These are phyloP conservation scores for Nycticorax nycticorax DNA, from an alignment of 2,113 vertebrate genomes.

Conservation along the genomic window DNA sequence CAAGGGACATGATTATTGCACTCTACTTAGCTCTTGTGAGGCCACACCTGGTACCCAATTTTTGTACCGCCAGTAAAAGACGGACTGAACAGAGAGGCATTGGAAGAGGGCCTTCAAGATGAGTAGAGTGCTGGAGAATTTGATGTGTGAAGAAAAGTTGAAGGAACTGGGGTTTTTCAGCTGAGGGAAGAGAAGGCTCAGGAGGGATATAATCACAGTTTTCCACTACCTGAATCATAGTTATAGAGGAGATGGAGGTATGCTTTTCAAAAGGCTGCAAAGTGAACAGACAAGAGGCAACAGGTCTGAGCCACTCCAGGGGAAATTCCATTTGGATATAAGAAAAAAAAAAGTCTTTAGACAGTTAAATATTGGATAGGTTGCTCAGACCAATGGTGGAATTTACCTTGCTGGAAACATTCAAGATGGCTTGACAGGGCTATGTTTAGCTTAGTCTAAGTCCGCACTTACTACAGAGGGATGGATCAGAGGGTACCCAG, in stretches of 20 bases:
- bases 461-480: not conserved
- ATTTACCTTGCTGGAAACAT: not conserved
- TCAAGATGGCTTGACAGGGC: not conserved
- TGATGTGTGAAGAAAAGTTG: not conserved
- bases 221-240: not conserved
- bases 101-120: not conserved
- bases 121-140: not conserved
- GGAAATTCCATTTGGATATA: not conserved
- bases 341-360: not conserved
- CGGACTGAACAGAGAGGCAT: not conserved
- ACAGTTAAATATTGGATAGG: not conserved
- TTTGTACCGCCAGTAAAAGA: not conserved
- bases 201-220: not conserved
- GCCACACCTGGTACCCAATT: not conserved
- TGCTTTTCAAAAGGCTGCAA: not conserved
- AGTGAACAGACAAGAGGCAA: not conserved
- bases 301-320: not conserved
- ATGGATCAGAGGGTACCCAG: not conserved
- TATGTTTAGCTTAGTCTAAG: not conserved
- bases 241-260: not conserved
- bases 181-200: not conserved
- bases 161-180: not conserved
- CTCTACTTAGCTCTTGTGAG: not conserved
- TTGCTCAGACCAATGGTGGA: not conserved
- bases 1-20: not conserved